Evolutionary conservation across 2,888 invertebrate genomes (phyloP), one percentile per base, ranked within the genome.

Genomic region (Tryphoninae sp.): DNA sequence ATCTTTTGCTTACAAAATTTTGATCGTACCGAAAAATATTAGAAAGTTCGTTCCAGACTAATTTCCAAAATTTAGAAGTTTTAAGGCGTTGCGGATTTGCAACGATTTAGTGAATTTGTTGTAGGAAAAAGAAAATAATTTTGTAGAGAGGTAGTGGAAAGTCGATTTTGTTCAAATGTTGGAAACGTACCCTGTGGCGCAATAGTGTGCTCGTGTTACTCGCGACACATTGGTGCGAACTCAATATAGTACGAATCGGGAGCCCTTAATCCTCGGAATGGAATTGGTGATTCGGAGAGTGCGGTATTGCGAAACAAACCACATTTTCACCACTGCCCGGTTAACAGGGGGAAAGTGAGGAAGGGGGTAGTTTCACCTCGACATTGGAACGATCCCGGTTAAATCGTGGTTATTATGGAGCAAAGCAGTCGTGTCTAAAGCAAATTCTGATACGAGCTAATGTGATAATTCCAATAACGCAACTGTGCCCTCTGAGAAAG

Each of bases 191-290:
- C 33, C 33, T 33, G 6, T 1, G 33, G 1, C 33, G 4, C 33
- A 7, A 33, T 33, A 33, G 33, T 6, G 33, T 33, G 33, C 33
- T 33, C 33, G 6, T 33, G 7, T 33, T 33, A 33, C 3, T 33
- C 33, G 33, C 33, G 33, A 33, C 33, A 33, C 33, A 7, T 33
- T 6, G 33, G 33, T 33, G 4, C 33, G 33, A 33, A 33, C 33
- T 33, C 33, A 6, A 33, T 33, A 33, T 33, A 33, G 7, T 4
- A 6, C 49, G n/a, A 49, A 49, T 49, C 13, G 49, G n/a, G 49
- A n/a, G 49, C 49, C n/a, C 13, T 49, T 49, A 49, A 49, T 49
- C 49, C 49, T 49, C 49, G 49, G 49, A 49, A 49, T 49, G 49
- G 49, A 49, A 49, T 49, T 13, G 49, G 3, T n/a, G 33, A 49